Base-by-base conservation (phyloP, 2,888 invertebrate genomes). In the Coleophora deauratella region DNA sequence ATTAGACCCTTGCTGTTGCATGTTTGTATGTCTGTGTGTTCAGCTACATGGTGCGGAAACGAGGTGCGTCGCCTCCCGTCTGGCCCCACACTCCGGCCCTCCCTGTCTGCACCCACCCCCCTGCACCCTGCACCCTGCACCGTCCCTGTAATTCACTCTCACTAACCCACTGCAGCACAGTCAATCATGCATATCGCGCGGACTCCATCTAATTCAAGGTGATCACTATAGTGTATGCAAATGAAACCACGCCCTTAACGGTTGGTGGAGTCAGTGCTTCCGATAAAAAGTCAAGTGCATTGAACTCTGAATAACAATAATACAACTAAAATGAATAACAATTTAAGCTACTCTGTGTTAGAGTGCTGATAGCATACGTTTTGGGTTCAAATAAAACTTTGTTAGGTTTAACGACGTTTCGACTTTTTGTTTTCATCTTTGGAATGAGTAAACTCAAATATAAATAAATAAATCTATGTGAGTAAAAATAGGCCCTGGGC, bases 111-210 rank as follows among this genome's bases (percentile, higher is more conserved):
- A 72, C 47, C 41, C 43, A 30, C 50, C 21, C 50, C 43, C 47
- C 45, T 59, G 57, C 57, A 55, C 54, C 57, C 55, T 56, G 55
- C 44, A 49, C 52, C 54, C 52, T 52, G 72, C 65, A 37, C 64
- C 49, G 49, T 40, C 53, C 47, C 62, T 72, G 77, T 81, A 80
- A 77, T 85, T 85, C 84, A 85, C 85, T 85, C 85, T 85, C 85
- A 84, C 84, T 85, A 85, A 85, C 85, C 85, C 76, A 85, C 82
- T 85, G 82, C 81, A 84, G 73, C 70, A 71, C 66, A 75, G 70
- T 77, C 80, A 68, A 81, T 82, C 81, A 77, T 77, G 80, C 75
- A 76, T 73, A 78, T 68, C 67, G 66, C 57, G 65, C 57, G 55
- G 61, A 62, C 67, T 67, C n/a, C n/a, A 62, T 62, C 70, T 79